Percentiles rank a stretch among this genome's conserved stretches.
phyloP scores from a whole-genome alignment of 2,888 invertebrate genomes.

The Cheilosia variabilis region DNA sequence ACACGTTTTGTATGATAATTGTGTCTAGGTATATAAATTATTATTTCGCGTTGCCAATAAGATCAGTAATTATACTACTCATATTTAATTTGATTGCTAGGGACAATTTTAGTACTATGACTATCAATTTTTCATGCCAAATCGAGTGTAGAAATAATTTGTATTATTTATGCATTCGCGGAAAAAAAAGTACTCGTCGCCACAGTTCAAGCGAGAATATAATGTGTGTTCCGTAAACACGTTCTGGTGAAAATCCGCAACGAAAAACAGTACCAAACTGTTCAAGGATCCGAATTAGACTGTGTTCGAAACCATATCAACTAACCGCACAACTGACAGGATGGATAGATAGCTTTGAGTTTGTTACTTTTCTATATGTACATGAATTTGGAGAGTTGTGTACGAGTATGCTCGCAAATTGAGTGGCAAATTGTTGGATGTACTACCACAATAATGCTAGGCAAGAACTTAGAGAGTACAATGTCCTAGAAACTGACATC shows the following conservation, averaged over 20 bases:
- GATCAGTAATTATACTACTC: too few relatives aligned
- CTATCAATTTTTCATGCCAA: not conserved
- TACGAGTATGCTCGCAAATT: slow-evolving; percentile 55
- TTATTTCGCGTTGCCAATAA: too few relatives aligned
- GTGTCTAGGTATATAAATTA: too few relatives aligned
- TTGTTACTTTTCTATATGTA: slow-evolving; percentile 59
- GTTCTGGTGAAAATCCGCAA: slow-evolving; percentile 30
- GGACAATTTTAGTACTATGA: not conserved
- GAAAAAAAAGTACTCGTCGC: not conserved
- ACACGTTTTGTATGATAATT: too few relatives aligned
- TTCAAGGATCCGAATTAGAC: slow-evolving; percentile 66
- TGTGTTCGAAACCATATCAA: slow-evolving; percentile 66
- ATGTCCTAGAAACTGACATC: slow-evolving; percentile 69
- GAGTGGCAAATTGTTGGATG: slow-evolving; percentile 75
- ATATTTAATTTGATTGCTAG: not conserved
- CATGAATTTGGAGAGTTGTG: slow-evolving; percentile 67
- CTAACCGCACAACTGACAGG: slow-evolving; percentile 73
- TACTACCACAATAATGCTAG: slow-evolving; percentile 64
- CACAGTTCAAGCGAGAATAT: slow-evolving; percentile 1
- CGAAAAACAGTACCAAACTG: slow-evolving; percentile 48
- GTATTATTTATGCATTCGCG: not conserved
- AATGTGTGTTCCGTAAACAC: slow-evolving; percentile 29
- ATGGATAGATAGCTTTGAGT: slow-evolving; percentile 68
- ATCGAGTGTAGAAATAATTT: not conserved
- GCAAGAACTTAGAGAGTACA: slow-evolving; percentile 67